Percentiles rank a stretch among this genome's conserved stretches.
These are phyloP conservation scores for Calliopsis andreniformis DNA, from an alignment of 1,140 invertebrate species.

Conservation along the genomic window DNA sequence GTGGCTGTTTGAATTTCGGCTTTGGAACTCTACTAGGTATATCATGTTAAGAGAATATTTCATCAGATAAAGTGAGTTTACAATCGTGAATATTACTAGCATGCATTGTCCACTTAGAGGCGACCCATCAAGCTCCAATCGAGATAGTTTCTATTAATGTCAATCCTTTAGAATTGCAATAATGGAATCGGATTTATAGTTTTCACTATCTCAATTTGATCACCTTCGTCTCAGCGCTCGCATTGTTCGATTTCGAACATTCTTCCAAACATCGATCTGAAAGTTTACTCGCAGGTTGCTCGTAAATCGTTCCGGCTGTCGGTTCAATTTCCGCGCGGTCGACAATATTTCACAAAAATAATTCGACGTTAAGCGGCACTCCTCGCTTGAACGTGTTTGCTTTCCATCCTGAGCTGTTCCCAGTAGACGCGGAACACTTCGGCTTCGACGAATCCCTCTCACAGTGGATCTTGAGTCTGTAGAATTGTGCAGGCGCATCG, in stretches of 20 bases:
- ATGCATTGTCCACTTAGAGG: neutral
- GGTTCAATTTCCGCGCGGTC: neutral
- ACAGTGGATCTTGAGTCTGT: neutral
- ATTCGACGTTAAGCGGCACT: conserved; percentile 12
- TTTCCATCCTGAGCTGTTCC: conserved; percentile 4
- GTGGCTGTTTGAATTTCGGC: no score
- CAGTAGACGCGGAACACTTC: neutral
- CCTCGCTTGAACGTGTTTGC: neutral
- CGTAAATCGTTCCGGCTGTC: conserved; percentile 9
- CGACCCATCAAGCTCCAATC: neutral
- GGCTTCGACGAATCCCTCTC: neutral
- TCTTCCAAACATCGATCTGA: neutral
- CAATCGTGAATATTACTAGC: conserved; percentile 24
- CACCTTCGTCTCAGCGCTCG: neutral
- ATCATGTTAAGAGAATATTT: no score
- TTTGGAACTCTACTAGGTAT: no score
- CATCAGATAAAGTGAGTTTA: no score
- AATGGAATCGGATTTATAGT: conserved; percentile 25
- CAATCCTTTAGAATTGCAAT: conserved; percentile 46
- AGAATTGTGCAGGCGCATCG: neutral
- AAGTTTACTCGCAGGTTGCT: conserved; percentile 7
- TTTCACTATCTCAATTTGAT: neutral
- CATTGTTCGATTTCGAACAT: conserved; percentile 6
- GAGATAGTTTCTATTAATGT: no score
- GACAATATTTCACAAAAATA: conserved; percentile 5